A percentile compares a stretch with the other conserved stretches of the same genome.
phyloP scores from a whole-genome alignment of 2,113 vertebrate species.

The Amphiprion ocellaris region DNA sequence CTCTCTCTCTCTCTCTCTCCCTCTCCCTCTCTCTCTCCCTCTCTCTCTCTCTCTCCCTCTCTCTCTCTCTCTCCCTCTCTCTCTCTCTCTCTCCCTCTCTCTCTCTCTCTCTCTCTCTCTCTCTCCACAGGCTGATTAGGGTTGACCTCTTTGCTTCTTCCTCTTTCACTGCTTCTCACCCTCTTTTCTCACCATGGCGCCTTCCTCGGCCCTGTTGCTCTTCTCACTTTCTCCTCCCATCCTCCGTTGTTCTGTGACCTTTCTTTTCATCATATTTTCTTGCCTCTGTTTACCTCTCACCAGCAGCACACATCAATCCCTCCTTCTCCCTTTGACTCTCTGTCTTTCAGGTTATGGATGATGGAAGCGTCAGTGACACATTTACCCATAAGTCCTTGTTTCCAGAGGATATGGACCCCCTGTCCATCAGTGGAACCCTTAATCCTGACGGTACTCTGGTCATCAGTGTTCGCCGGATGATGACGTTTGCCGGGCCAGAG shows the following conservation, averaged over 20 bases:
- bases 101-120: no score
- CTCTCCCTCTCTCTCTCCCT: no score
- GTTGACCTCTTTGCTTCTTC: background rate
- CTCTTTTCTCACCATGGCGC: constrained; percentile 1
- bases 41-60: no score
- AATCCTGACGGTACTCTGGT: constrained; percentile 76
- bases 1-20: no score
- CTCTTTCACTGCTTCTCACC: constrained; percentile 28
- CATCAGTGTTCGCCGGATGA: constrained; percentile 77
- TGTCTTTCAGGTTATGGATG: constrained; percentile 83
- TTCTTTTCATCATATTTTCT: constrained; percentile 12
- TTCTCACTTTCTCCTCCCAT: constrained; percentile 13
- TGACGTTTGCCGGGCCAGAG: rapidly evolving
- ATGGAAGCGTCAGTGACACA: constrained; percentile 84
- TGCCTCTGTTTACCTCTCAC: background rate
- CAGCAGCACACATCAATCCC: background rate
- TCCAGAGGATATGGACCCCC: constrained; percentile 87
- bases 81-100: no score
- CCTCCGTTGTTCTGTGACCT: constrained; percentile 1
- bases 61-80: no score
- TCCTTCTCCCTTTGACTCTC: background rate
- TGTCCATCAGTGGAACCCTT: constrained; percentile 85
- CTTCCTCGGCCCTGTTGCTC: constrained; percentile 18
- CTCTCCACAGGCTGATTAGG: constrained; percentile 1
- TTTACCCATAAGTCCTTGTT: constrained; percentile 90